These are phyloP conservation scores for Notarius quadriscutis DNA, from an alignment of 2,113 vertebrate genomes.

Conservation along the genomic window DNA sequence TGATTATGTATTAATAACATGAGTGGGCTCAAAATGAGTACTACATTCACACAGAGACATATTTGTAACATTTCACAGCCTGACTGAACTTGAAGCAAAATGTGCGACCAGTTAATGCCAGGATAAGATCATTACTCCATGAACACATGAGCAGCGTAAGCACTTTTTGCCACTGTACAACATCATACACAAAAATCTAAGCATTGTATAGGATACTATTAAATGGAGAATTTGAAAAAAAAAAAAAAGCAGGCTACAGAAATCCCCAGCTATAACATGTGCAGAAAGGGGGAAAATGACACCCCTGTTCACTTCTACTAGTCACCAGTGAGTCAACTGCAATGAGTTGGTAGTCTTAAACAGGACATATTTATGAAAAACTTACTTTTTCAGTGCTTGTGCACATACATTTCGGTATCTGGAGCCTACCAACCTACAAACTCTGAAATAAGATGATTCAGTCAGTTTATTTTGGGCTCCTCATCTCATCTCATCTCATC, in stretches of 20 bases:
- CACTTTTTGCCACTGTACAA: not conserved
- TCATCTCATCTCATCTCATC: no score
- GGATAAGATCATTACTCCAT: not conserved
- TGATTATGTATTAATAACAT: not conserved
- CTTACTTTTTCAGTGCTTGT: no score
- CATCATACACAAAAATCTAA: not conserved
- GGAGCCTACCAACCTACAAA: no score
- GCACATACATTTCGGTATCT: no score
- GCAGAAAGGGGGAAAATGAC: not conserved
- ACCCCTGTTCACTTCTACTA: not conserved
- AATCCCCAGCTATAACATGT: not conserved
- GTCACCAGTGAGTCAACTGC: not conserved
- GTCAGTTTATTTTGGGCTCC: no score
- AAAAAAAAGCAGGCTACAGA: not conserved
- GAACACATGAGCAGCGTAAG: not conserved
- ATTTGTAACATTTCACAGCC: not conserved
- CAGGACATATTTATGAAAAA: no score
- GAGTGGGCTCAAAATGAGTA: not conserved
- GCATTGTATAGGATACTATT: not conserved
- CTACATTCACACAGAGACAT: not conserved
- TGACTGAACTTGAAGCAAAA: not conserved
- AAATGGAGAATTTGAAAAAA: not conserved
- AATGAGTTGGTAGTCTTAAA: not conserved
- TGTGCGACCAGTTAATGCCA: not conserved
- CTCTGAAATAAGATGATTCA: no score